These are phyloP conservation scores for Clepsis dumicolana DNA, from an alignment of 2,888 invertebrate genomes.

Conservation along the genomic window DNA sequence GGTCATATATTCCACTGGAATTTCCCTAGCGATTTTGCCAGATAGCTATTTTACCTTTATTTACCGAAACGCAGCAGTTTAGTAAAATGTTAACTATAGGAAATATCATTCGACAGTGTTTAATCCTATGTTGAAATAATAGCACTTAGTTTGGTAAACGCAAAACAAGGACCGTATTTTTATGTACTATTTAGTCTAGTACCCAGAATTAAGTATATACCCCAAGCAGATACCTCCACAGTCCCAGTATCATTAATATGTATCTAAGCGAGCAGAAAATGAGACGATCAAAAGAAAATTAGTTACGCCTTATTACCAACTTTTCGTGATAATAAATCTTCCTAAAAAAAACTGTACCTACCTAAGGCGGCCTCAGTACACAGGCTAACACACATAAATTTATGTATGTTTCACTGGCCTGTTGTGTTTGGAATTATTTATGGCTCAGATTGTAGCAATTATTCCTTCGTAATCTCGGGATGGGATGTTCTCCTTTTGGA, in stretches of 20 bases:
- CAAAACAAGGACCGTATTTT: background rate
- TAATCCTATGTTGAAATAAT: background rate
- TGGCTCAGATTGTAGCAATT: slow-evolving; percentile 39
- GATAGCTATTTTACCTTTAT: slow-evolving; percentile 16
- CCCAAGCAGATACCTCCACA: background rate
- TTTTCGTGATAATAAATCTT: slow-evolving; percentile 41
- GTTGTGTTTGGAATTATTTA: slow-evolving; percentile 38
- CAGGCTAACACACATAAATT: slow-evolving; percentile 14
- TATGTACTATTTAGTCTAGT: background rate
- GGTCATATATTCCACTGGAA: slow-evolving; percentile 11
- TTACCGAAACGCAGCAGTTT: background rate
- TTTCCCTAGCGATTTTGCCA: slow-evolving; percentile 35
- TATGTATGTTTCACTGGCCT: slow-evolving; percentile 33
- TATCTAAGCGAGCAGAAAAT: slow-evolving; percentile 19
- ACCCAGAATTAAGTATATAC: background rate
- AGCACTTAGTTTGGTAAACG: background rate
- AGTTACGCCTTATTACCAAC: slow-evolving; percentile 42
- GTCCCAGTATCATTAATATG: slow-evolving; percentile 17
- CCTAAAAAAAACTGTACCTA: slow-evolving; percentile 29
- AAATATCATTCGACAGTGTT: background rate
- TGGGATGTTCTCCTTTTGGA: slow-evolving; percentile 7
- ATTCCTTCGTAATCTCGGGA: slow-evolving; percentile 26
- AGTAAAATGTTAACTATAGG: too few relatives aligned
- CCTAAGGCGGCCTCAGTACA: slow-evolving; percentile 15
- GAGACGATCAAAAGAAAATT: slow-evolving; percentile 30